Evolutionary conservation across 2,797 vertebrate species (phyloP), one percentile per base, ranked within the genome.

Genomic region (Lemur catta): DNA sequence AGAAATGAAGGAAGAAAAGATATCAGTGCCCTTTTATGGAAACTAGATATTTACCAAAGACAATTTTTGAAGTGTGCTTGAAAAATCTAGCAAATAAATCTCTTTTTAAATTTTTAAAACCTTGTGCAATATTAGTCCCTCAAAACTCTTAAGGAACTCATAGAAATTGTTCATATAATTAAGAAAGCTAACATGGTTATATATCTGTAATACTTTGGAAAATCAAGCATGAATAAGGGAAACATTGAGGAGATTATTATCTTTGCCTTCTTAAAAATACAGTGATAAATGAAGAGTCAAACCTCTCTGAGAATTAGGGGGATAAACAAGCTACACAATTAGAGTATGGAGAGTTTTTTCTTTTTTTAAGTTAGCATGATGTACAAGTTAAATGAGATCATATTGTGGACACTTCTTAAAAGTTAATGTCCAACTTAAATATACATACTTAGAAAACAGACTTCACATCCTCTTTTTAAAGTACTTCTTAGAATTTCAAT

Each of bases 391-490:
- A 65, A n/a, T 63, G 28, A 75, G 63, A 71, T 67, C 4, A 35
- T 76, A 48, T 26, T 43, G n/a, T 84, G 35, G 61, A 24, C 46
- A 79, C 22, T 84, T 96, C 28, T 84, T 96, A 76, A 93, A 80
- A 71, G n/a, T 63, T 82, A 82, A 63, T 35, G 3, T 90, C 26
- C 24, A 26, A 57, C 28, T 59, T 65, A 71, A 63, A 71, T 33
- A 55, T 67, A 55, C 7, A n/a, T 35, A 55, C 20, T 80, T 43
- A 30, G 22, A 14, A 59, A 26, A 30, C 72, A 63, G 2, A 74
- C 75, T 33, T 74, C 41, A 48, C 4, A 72, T 5, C 18, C n/a
- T 74, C n/a, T 59, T 50, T 85, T 55, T 79, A n/a, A 63, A 57
- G 41, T 80, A 41, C 55, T 63, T 78, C 89, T 89, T 41, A 84